These are phyloP conservation scores for Eolophus roseicapilla DNA, from an alignment of 2,113 vertebrate genomes.

Conservation along the genomic window DNA sequence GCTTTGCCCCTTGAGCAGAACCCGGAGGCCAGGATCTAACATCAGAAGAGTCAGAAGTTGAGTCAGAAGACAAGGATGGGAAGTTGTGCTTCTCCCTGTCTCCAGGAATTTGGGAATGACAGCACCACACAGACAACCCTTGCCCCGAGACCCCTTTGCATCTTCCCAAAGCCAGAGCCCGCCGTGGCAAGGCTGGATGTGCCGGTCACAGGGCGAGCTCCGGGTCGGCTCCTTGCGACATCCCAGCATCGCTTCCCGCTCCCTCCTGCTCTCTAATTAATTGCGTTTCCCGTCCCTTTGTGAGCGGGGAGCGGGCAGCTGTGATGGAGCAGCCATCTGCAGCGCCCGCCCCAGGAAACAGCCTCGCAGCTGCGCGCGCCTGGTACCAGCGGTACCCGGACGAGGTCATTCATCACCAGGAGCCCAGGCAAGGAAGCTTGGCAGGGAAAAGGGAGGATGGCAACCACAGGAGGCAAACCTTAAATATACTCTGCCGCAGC, in stretches of 20 bases:
- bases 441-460: background rate
- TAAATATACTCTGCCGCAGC: background rate
- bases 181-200: accelerated
- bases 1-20: background rate
- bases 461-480: background rate
- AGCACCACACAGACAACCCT: accelerated
- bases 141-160: background rate
- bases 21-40: accelerated
- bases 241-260: background rate
- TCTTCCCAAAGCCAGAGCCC: background rate
- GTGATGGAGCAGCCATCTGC: slow-evolving; percentile 37
- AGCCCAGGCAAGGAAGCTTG: background rate
- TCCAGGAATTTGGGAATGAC: background rate
- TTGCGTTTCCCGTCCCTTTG: background rate
- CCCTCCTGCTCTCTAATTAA: background rate
- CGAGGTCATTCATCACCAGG: background rate
- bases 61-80: background rate
- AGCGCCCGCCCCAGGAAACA: background rate
- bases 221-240: background rate
- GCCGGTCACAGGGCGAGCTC: background rate
- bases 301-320: slow-evolving; percentile 37
- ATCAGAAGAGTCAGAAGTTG: accelerated
- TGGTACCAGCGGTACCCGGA: background rate
- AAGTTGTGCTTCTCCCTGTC: background rate
- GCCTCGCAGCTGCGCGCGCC: slow-evolving; percentile 38